A percentile compares a stretch with the other conserved stretches of the same genome.
Evolutionary conservation across 2,797 vertebrate genomes (phyloP).

Genomic region (Coluber constrictor): DNA sequence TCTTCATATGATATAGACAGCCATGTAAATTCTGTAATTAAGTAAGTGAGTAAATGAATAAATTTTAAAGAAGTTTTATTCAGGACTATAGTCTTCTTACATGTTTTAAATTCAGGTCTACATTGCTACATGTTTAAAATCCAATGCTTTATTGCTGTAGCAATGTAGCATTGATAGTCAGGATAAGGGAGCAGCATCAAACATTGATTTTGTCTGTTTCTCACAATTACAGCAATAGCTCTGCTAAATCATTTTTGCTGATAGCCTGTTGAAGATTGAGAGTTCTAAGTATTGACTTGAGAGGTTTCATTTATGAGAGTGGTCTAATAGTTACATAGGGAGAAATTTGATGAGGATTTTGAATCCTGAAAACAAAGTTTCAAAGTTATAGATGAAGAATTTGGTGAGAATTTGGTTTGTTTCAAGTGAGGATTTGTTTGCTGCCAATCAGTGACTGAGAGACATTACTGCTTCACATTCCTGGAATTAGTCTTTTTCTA

Average conservation of each 20-base stretch:
- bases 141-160: constrained; percentile 49
- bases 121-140: constrained; percentile 60
- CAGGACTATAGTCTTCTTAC: constrained; percentile 47
- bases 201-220: constrained; percentile 64
- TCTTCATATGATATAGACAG: background rate
- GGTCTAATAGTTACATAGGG: constrained; percentile 18
- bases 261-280: constrained; percentile 47
- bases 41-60: background rate
- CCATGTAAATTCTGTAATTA: background rate
- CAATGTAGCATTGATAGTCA: constrained; percentile 49
- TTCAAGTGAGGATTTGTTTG: background rate
- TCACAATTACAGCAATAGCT: constrained; percentile 47
- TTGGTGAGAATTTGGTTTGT: background rate
- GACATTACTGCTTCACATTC: background rate
- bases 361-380: background rate
- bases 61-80: constrained; percentile 42
- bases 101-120: constrained; percentile 45
- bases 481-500: background rate
- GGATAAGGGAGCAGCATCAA: constrained; percentile 55
- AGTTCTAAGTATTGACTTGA: constrained; percentile 30
- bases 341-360: constrained; percentile 7
- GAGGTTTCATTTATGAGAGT: constrained; percentile 26
- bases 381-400: constrained; percentile 4
- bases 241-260: constrained; percentile 38
- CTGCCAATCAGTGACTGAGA: background rate